Evolutionary conservation across 2,888 invertebrate genomes (phyloP).

Genomic region (Kuschelorhynchus macadamiae): DNA sequence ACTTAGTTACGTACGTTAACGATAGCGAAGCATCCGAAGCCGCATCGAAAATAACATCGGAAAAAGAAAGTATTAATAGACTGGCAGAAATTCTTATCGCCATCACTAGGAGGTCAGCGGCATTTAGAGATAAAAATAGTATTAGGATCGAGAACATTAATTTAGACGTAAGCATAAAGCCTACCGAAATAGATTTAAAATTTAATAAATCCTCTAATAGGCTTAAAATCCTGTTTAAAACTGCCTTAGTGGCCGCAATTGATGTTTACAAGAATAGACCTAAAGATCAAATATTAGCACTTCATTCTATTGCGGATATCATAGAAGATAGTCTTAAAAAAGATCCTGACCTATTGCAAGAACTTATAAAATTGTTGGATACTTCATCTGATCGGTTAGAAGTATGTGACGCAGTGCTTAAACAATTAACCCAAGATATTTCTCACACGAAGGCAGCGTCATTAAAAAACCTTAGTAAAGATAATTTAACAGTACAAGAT

Average conservation of each 20-base stretch:
- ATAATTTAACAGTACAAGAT: conserved; percentile 66
- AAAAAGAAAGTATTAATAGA: conserved; percentile 64
- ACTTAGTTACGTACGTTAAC: conserved; percentile 64
- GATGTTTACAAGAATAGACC: conserved; percentile 67
- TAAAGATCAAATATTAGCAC: conserved; percentile 66
- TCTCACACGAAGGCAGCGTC: conserved; percentile 76
- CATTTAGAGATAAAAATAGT: conserved; percentile 65
- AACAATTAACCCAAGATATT: conserved; percentile 69
- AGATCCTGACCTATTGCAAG: conserved; percentile 59
- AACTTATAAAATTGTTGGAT: conserved; percentile 63
- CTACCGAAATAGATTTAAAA: conserved; percentile 61
- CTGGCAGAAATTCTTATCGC: conserved; percentile 66
- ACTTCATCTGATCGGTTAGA: conserved; percentile 64
- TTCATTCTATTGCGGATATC: conserved; percentile 64
- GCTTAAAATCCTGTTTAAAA: conserved; percentile 65
- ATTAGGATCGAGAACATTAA: conserved; percentile 66
- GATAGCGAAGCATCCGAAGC: conserved; percentile 64
- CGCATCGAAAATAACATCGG: conserved; percentile 62
- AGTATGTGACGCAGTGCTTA: conserved; percentile 63
- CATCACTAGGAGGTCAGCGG: conserved; percentile 64
- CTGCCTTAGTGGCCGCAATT: conserved; percentile 66
- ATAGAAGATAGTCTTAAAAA: conserved; percentile 61
- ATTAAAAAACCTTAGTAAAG: conserved; percentile 65
- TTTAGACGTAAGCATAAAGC: conserved; percentile 57
- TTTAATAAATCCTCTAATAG: conserved; percentile 61